phyloP scores from a whole-genome alignment of 2,888 invertebrate species.

The Chrysodeixis includens region DNA sequence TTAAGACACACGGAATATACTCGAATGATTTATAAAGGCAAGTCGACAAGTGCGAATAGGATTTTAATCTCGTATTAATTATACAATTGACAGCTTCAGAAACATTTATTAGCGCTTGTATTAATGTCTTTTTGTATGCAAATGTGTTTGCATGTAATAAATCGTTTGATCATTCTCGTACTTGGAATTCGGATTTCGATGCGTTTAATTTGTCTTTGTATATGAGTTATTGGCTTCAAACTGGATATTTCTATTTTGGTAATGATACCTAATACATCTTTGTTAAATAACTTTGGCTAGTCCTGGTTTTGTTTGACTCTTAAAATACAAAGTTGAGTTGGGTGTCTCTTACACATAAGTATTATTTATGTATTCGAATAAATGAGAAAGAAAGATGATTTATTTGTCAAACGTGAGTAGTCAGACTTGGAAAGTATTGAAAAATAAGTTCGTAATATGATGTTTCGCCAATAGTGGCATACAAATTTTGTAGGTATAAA shows the following conservation, averaged over 20 bases:
- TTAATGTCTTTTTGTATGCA: constrained; percentile 48
- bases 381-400: too few species aligned
- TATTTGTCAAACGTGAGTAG: too few species aligned
- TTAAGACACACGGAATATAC: background rate
- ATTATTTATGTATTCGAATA: too few species aligned
- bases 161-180: constrained; percentile 28
- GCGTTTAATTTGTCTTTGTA: constrained; percentile 1
- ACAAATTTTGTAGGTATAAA: too few species aligned
- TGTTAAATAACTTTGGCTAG: background rate
- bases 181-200: constrained; percentile 20
- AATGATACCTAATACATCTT: background rate
- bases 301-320: background rate
- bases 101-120: constrained; percentile 38
- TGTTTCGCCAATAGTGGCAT: too few species aligned
- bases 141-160: constrained; percentile 36
- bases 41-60: constrained; percentile 30
- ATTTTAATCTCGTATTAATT: constrained; percentile 43
- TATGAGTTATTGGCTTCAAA: background rate
- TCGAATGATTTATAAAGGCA: constrained; percentile 20
- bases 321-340: background rate
- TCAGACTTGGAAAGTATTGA: too few species aligned
- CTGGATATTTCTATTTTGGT: background rate
- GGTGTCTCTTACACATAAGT: too few species aligned
- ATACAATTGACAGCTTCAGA: constrained; percentile 42
- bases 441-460: too few species aligned